Percentiles rank a stretch among this genome's conserved stretches.
These are phyloP conservation scores for Turdus rufiventris DNA, from an alignment of 2,113 vertebrate species.

Conservation along the genomic window DNA sequence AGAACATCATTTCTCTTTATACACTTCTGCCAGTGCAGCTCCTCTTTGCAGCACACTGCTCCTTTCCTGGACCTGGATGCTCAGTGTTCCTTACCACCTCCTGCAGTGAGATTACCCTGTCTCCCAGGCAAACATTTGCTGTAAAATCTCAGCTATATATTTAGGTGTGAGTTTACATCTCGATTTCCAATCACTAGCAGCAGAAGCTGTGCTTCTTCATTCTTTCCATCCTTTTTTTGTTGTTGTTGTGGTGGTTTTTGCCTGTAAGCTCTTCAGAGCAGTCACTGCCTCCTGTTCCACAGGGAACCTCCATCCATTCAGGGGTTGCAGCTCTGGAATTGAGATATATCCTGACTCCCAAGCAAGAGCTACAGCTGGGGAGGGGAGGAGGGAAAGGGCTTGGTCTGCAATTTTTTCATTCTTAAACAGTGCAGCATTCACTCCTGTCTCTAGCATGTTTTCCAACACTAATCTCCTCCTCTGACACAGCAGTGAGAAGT, in stretches of 20 bases:
- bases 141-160: neutral
- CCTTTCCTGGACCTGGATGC: conserved; percentile 13
- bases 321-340: neutral
- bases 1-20: conserved; percentile 6
- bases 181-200: neutral
- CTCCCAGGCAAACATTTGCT: conserved; percentile 11
- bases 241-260: neutral
- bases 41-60: conserved; percentile 10
- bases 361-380: neutral
- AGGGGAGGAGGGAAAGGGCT: neutral
- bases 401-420: neutral
- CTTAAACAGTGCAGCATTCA: neutral
- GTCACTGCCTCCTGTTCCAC: neutral
- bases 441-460: neutral
- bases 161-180: neutral
- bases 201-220: neutral
- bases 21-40: neutral
- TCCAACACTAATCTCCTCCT: neutral
- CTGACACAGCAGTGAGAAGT: neutral
- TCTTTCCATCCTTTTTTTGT: neutral
- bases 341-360: neutral
- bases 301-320: neutral
- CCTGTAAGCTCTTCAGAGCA: neutral
- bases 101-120: neutral
- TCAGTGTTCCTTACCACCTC: conserved; percentile 7